phyloP scores from a whole-genome alignment of 2,113 vertebrate species.

The Calypte anna region DNA sequence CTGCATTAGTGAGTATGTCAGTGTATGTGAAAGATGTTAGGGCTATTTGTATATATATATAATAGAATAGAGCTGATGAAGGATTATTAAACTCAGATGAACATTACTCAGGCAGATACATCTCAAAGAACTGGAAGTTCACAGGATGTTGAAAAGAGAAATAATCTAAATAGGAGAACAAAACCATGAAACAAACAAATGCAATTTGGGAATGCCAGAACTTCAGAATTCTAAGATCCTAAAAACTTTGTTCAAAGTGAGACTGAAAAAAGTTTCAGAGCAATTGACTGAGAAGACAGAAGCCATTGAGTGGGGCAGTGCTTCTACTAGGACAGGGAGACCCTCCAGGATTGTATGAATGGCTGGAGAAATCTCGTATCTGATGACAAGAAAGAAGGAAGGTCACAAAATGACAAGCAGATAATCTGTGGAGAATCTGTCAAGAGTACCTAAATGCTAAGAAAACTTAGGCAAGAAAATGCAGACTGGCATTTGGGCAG shows the following conservation, averaged over 20 bases:
- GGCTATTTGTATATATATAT: not conserved
- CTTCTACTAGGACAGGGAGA: not conserved
- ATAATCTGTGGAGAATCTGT: not conserved
- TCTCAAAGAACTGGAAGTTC: not conserved
- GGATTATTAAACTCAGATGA: not conserved
- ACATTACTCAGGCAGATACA: not conserved
- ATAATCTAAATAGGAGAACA: not conserved
- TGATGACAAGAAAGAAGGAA: not conserved
- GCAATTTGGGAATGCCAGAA: not conserved
- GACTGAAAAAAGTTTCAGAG: not conserved
- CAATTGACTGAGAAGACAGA: not conserved
- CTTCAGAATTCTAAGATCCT: not conserved
- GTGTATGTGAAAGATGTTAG: not conserved
- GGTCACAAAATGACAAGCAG: not conserved
- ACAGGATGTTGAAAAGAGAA: not conserved
- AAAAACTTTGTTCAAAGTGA: not conserved
- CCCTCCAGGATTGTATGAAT: rapidly evolving
- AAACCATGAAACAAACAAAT: not conserved
- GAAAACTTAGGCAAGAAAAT: not conserved
- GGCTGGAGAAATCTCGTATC: not conserved
- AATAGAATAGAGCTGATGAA: not conserved
- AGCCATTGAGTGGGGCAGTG: rapidly evolving
- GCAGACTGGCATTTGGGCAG: not conserved
- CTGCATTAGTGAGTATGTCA: not conserved
- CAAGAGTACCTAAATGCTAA: not conserved